These are phyloP conservation scores for Phaenicophaeus curvirostris DNA, from an alignment of 2,797 vertebrate genomes.

Conservation along the genomic window DNA sequence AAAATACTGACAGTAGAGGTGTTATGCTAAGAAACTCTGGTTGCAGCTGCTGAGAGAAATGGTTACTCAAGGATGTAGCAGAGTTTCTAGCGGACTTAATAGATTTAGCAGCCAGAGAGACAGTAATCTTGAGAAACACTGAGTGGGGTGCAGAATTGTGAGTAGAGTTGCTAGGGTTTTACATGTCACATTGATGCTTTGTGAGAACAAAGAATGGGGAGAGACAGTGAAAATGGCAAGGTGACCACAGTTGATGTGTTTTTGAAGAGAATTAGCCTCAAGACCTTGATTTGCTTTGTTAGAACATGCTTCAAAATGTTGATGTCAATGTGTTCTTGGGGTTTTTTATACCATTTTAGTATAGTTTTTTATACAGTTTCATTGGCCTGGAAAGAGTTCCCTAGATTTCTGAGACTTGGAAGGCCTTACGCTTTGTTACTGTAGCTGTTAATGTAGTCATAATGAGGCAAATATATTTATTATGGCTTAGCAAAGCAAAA, in stretches of 20 bases:
- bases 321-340: fast-evolving
- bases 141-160: background rate
- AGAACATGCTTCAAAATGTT: background rate
- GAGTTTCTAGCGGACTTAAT: background rate
- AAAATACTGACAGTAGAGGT: background rate
- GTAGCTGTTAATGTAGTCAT: background rate
- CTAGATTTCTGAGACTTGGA: background rate
- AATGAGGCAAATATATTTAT: background rate
- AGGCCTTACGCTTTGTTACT: background rate
- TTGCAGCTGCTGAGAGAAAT: background rate
- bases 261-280: background rate
- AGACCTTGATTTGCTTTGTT: background rate
- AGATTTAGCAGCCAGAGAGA: background rate
- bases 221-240: background rate
- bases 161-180: background rate
- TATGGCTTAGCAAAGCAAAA: background rate
- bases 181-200: fast-evolving
- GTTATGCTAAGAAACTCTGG: background rate
- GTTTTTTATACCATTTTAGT: background rate
- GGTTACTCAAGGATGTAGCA: background rate
- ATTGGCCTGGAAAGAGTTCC: background rate
- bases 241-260: background rate
- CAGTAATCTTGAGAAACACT: background rate
- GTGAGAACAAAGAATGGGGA: background rate
- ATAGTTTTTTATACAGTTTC: background rate